Conservation (phyloP, 2,888 invertebrate species). For the Cosmia pyralina region DNA sequence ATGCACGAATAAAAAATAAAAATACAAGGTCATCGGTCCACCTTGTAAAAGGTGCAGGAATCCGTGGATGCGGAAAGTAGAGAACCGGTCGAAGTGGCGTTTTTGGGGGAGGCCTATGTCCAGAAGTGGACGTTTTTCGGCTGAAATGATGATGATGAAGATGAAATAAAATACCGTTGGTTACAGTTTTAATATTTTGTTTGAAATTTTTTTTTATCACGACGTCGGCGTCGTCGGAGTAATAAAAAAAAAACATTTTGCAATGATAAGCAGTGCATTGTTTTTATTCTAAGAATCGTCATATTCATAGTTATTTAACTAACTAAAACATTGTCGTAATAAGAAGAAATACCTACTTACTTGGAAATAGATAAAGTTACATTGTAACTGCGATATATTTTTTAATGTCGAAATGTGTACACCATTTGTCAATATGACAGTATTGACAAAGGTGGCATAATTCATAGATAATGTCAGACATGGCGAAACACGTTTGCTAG, state of each 20-base stretch:
- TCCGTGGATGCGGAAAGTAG: no score
- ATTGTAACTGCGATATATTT: slow-evolving; percentile 43
- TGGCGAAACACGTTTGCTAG: slow-evolving; percentile 53
- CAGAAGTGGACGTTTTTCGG: no score
- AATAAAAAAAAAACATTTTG: slow-evolving; percentile 9
- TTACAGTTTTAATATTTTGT: not conserved
- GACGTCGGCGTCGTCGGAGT: not conserved
- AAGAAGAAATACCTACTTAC: slow-evolving; percentile 41
- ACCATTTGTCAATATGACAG: slow-evolving; percentile 36
- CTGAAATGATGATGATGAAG: no score
- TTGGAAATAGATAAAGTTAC: slow-evolving; percentile 53
- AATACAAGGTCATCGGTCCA: no score
- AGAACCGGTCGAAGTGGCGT: no score
- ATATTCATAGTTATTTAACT: slow-evolving; percentile 24
- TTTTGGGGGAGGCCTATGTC: no score
- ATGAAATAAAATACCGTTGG: not conserved
- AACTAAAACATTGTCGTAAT: slow-evolving; percentile 45
- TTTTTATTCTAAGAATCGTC: slow-evolving; percentile 39
- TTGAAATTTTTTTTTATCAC: not conserved
- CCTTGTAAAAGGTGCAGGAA: no score
- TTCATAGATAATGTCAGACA: slow-evolving; percentile 49
- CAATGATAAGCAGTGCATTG: slow-evolving; percentile 31
- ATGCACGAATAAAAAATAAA: no score
- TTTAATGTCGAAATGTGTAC: slow-evolving; percentile 53
- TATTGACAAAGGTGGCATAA: no score